Conservation (phyloP, 1,140 invertebrate genomes). For the Formica selysi region DNA sequence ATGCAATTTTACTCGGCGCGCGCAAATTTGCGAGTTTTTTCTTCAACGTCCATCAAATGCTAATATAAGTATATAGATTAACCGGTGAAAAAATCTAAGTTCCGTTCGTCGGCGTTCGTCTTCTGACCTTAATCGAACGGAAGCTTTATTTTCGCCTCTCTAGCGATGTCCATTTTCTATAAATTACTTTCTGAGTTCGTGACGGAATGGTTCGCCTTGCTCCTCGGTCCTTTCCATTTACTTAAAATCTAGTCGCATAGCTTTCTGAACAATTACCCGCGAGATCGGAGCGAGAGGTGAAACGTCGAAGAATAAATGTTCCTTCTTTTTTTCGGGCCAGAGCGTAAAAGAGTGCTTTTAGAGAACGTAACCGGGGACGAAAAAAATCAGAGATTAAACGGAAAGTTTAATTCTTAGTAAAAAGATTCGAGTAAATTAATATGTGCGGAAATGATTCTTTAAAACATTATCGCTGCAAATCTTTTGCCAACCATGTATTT, state of each 20-base stretch:
- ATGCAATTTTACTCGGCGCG: neutral
- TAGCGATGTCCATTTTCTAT: slow-evolving; percentile 50
- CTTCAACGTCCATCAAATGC: slow-evolving; percentile 6
- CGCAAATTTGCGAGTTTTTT: neutral
- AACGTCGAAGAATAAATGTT: slow-evolving; percentile 23
- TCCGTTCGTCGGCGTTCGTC: slow-evolving; percentile 12
- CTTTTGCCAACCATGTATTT: too few species aligned
- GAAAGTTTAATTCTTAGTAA: slow-evolving; percentile 36
- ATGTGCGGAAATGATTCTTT: neutral
- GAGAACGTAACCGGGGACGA: slow-evolving; percentile 1
- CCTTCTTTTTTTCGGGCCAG: slow-evolving; percentile 38
- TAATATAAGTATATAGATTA: neutral
- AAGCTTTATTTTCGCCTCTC: slow-evolving; percentile 46
- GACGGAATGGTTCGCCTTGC: slow-evolving; percentile 49
- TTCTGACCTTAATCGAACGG: slow-evolving; percentile 46
- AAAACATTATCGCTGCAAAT: neutral
- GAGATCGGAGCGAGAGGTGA: neutral
- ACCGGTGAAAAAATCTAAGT: slow-evolving; percentile 24
- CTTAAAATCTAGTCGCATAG: slow-evolving; percentile 57
- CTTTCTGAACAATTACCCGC: slow-evolving; percentile 66
- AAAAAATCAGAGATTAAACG: neutral
- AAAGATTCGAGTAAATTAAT: slow-evolving; percentile 11
- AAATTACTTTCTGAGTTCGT: slow-evolving; percentile 60
- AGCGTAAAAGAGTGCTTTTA: slow-evolving; percentile 40
- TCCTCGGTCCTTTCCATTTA: slow-evolving; percentile 25